Evolutionary conservation across 2,797 vertebrate genomes (phyloP), one percentile per base, ranked within the genome.

Genomic region (Alca torda): DNA sequence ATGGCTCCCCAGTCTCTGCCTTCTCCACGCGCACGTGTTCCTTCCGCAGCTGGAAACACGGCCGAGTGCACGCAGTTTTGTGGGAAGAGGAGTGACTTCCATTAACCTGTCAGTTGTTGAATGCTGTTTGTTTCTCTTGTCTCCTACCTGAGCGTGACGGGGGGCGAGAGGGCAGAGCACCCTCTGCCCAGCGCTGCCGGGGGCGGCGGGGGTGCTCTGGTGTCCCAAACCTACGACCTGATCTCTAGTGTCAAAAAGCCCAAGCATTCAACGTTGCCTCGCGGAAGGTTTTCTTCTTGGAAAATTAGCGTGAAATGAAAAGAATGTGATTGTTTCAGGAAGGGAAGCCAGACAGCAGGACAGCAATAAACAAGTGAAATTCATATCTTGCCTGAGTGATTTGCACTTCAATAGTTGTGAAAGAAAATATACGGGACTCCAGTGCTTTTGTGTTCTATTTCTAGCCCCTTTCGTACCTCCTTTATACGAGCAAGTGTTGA

Each of bases 331-430:
- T 92, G 80, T 95, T 95, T 90, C 63, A 31, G 90, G 92, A 96
- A 96, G 94, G 97, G 93, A 93, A 97, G 96, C 94, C 94, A 97
- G 97, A 87, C 97, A 95, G 95, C 98, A 95, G 96, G 97, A 97
- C 96, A 98, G 98, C 98, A 98, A 98, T 98, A 98, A 98, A 97
- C 96, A 95, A 93, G 96, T 94, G 96, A 98, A 97, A 97, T 93
- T 95, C 94, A 77, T 97, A 96, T 97, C 94, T 98, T 94, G 92
- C 95, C 93, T 96, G 95, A 98, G 96, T 97, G 97, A 97, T 97
- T 98, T 98, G 98, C 98, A 98, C 97, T 98, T 98, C 96, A 95
- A 82, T 97, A 97, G 97, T 96, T 97, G 97, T 98, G 97, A 95
- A 98, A 97, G 97, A 94, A 97, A 98, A 97, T 84, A 48, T 72